Conservation (phyloP, 1,140 invertebrate species). For the Cardiocondyla obscurior region DNA sequence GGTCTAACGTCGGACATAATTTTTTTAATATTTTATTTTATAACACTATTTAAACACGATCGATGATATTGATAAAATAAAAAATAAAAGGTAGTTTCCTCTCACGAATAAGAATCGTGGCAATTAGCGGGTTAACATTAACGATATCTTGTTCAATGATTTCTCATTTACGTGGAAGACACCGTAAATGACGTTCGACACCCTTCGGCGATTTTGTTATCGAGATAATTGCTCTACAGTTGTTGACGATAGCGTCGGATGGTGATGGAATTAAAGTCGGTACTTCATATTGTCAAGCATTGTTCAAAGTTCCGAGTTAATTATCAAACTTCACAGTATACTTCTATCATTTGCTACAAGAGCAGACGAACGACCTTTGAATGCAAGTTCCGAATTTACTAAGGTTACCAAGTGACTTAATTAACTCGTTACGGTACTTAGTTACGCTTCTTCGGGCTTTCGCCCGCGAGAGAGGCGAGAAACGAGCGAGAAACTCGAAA, state of each 20-base stretch:
- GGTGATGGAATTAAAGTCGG: conserved; percentile 45
- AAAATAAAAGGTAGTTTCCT: neutral
- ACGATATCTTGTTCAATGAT: neutral
- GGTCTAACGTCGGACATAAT: no score
- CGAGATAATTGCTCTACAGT: conserved; percentile 33
- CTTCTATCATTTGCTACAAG: conserved; percentile 52
- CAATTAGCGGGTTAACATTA: neutral
- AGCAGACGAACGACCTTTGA: conserved; percentile 42
- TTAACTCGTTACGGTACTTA: conserved; percentile 52
- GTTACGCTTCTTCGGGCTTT: conserved; percentile 35
- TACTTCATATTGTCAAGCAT: conserved; percentile 54
- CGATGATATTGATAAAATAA: neutral
- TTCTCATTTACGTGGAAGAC: neutral
- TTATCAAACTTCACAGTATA: conserved; percentile 54
- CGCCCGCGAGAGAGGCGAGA: neutral
- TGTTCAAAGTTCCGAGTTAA: conserved; percentile 56
- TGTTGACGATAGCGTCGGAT: conserved; percentile 20
- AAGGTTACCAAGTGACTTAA: conserved; percentile 52
- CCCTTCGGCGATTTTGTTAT: conserved; percentile 17
- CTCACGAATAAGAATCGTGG: neutral
- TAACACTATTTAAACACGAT: neutral
- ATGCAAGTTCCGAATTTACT: conserved; percentile 54
- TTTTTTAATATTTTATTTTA: no score
- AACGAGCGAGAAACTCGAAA: neutral
- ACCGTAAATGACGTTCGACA: neutral